phyloP scores from a whole-genome alignment of 2,113 vertebrate species.

The Nyctereutes procyonoides region DNA sequence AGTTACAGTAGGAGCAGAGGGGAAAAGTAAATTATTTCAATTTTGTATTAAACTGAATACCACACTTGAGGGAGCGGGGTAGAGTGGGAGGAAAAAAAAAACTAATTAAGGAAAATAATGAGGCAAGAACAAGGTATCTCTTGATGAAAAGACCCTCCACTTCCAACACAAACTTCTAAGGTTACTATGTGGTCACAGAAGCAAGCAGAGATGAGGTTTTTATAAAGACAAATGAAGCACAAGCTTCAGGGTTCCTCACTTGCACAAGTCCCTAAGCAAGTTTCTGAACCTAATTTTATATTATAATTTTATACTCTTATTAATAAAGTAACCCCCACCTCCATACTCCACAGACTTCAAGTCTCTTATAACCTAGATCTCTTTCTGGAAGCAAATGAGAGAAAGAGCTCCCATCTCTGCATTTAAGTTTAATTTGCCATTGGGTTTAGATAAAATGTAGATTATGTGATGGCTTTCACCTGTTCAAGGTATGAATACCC shows the following conservation, averaged over 20 bases:
- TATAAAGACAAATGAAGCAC: background rate
- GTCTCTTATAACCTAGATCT: background rate
- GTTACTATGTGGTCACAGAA: background rate
- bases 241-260: background rate
- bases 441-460: background rate
- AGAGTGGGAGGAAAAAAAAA: background rate
- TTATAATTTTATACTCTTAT: background rate
- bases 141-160: background rate
- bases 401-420: background rate
- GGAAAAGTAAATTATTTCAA: background rate
- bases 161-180: background rate
- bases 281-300: background rate
- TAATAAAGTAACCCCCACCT: background rate
- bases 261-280: background rate
- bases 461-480: background rate
- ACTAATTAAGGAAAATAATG: background rate
- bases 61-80: background rate
- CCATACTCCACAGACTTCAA: background rate
- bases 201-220: background rate
- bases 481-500: background rate
- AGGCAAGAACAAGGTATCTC: background rate
- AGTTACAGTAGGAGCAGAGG: background rate
- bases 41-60: background rate
- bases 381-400: background rate
- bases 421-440: background rate